Percentiles rank a stretch among this genome's conserved stretches.
Evolutionary conservation across 1,140 invertebrate genomes (phyloP).

Genomic region (Penaeus japonicus): DNA sequence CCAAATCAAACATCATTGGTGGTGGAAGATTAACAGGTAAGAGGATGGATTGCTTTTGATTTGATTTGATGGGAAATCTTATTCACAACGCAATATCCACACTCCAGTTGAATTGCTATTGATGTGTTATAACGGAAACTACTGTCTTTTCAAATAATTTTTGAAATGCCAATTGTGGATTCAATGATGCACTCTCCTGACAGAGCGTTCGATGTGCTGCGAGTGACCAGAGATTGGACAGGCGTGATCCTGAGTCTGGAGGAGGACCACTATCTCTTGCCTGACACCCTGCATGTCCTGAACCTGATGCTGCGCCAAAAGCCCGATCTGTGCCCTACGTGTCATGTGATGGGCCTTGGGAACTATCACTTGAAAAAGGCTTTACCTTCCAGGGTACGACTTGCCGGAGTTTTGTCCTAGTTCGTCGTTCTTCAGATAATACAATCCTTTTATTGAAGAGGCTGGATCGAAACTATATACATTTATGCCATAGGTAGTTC

Average conservation of each 20-base stretch:
- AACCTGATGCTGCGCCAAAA: constrained; percentile 72
- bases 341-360: background rate
- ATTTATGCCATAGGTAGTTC: background rate
- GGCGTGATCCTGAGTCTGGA: constrained; percentile 91
- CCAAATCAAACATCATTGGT: constrained; percentile 99
- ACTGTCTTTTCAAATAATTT: too few relatives aligned
- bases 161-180: too few relatives aligned
- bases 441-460: background rate
- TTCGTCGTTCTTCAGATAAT: too few relatives aligned
- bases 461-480: background rate
- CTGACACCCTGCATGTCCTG: constrained; percentile 91
- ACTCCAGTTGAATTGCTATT: background rate
- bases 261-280: constrained; percentile 96
- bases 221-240: constrained; percentile 64
- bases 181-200: too few relatives aligned
- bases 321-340: too few relatives aligned
- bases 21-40: constrained; percentile 89
- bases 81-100: background rate
- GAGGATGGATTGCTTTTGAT: background rate
- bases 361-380: too few relatives aligned
- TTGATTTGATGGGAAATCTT: background rate
- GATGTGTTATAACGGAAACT: too few relatives aligned
- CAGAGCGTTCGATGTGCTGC: constrained; percentile 68
- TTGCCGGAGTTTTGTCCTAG: too few relatives aligned
- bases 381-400: too few relatives aligned